Evolutionary conservation across 2,113 vertebrate genomes (phyloP).

Genomic region (Formicarius rufipectus): DNA sequence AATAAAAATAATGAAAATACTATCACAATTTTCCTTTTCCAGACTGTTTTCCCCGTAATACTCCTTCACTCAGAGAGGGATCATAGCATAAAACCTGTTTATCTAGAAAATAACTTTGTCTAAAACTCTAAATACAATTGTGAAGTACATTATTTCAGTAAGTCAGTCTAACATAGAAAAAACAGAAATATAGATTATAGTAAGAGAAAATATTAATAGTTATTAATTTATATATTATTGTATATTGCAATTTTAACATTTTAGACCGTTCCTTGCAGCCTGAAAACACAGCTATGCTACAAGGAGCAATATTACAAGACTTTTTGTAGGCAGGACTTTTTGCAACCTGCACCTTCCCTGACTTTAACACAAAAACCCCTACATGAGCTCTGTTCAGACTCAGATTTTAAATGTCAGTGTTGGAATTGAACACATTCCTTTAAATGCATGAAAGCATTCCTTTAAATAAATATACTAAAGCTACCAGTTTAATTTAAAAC

Average conservation of each 20-base stretch:
- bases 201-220: not conserved
- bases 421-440: conserved; percentile 7
- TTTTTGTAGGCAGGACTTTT: not conserved
- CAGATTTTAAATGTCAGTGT: not conserved
- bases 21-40: not conserved
- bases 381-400: not conserved
- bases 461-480: conserved; percentile 10
- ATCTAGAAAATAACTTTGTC: not conserved
- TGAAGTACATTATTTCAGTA: not conserved
- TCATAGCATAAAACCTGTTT: not conserved
- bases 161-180: not conserved
- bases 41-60: not conserved
- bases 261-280: not conserved
- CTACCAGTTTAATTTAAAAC: conserved; percentile 42
- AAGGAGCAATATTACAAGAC: not conserved
- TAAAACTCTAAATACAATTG: not conserved
- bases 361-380: not conserved
- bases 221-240: not conserved
- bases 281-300: not conserved
- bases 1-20: not conserved
- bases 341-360: not conserved
- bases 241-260: not conserved
- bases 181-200: not conserved
- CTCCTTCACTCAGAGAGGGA: not conserved
- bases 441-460: conserved; percentile 7